A percentile compares a stretch with the other conserved stretches of the same genome.
These are phyloP conservation scores for Adelphocoris suturalis DNA, from an alignment of 2,888 invertebrate genomes.

Conservation along the genomic window DNA sequence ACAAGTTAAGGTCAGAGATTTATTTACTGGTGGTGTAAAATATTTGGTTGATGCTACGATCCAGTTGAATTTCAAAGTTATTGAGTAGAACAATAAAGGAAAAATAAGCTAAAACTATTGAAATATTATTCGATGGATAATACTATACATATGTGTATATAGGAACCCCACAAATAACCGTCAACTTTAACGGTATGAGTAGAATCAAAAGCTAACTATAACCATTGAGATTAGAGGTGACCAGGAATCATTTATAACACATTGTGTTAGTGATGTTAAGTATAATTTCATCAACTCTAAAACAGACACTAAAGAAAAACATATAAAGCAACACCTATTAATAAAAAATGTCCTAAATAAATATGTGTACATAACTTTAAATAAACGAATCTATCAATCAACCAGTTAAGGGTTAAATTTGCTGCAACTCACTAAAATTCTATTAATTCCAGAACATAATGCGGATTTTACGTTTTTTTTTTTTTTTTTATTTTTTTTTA, in stretches of 20 bases:
- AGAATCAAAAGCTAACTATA: no score
- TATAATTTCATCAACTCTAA: neutral
- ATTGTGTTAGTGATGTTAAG: no score
- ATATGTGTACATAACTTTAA: constrained; percentile 3
- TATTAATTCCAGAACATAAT: constrained; percentile 5
- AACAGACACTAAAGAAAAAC: neutral
- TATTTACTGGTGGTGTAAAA: neutral
- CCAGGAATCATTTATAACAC: no score
- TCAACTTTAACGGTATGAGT: no score
- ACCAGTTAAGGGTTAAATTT: constrained; percentile 49
- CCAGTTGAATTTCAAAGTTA: neutral
- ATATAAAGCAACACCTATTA: neutral
- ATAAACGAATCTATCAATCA: neutral
- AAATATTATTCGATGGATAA: no score
- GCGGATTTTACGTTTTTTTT: neutral
- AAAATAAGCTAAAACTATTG: no score
- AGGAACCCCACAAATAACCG: no score
- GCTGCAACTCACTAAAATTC: neutral
- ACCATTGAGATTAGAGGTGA: no score
- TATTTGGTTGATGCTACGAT: neutral
- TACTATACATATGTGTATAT: no score
- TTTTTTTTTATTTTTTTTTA: neutral
- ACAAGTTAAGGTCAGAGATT: no score
- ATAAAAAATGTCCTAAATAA: neutral
- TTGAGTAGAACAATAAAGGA: neutral